Evolutionary conservation across 2,888 invertebrate genomes (phyloP).

Genomic region (Pimpla rufipes): DNA sequence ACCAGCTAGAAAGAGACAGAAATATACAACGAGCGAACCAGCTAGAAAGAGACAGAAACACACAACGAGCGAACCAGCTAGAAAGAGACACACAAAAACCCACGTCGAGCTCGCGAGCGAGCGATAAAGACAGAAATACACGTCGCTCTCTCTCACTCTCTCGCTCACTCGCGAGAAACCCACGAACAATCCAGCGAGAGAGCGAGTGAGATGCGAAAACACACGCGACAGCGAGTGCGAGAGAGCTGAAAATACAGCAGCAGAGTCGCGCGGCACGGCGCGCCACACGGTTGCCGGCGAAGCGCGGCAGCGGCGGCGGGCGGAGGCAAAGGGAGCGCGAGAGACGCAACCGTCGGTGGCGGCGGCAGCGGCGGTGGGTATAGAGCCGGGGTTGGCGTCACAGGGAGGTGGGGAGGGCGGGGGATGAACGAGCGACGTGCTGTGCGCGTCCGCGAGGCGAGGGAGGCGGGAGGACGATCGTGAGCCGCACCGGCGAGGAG

Average conservation of each 20-base stretch:
- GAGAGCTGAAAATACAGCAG: constrained; percentile 68
- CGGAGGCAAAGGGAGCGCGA: constrained; percentile 30
- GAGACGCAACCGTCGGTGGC: constrained; percentile 57
- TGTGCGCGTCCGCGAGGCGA: constrained; percentile 51
- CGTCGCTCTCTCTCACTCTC: no score
- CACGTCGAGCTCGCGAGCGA: no score
- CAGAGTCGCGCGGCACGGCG: constrained; percentile 67
- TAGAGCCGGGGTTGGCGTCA: constrained; percentile 64
- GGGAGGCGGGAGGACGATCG: constrained; percentile 62
- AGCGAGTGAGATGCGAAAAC: no score
- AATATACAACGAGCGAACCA: no score
- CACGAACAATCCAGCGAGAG: no score
- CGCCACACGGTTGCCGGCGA: constrained; percentile 64
- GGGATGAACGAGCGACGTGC: constrained; percentile 66
- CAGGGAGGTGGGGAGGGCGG: constrained; percentile 67
- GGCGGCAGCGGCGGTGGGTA: constrained; percentile 49
- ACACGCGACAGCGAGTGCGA: constrained; percentile 38
- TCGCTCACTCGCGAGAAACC: no score
- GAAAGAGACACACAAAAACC: no score
- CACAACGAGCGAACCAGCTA: no score
- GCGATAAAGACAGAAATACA: no score
- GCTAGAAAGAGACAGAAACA: no score
- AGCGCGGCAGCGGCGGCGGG: constrained; percentile 48
- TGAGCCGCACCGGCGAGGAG: constrained; percentile 50
- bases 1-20: no score